Percentiles rank a stretch among this genome's conserved stretches.
These are phyloP conservation scores for Carassius gibelio DNA, from an alignment of 2,113 vertebrate species.

Conservation along the genomic window DNA sequence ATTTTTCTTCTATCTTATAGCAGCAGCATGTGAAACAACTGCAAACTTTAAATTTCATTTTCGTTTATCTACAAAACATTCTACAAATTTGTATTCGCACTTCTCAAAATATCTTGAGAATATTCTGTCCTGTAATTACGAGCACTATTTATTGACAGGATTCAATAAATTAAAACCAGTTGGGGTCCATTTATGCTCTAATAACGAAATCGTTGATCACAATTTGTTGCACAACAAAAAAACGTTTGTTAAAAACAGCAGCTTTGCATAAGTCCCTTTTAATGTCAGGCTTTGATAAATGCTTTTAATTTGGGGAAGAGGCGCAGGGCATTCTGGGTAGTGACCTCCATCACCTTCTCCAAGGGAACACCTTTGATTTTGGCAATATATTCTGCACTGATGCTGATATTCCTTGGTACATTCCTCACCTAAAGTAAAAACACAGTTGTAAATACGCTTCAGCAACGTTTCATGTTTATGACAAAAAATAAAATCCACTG, in stretches of 20 bases:
- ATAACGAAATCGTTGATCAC: neutral
- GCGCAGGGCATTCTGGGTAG: conserved; percentile 85
- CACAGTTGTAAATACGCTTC: neutral
- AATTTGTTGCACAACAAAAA: neutral
- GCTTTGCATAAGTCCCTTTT: neutral
- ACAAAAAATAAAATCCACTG: neutral
- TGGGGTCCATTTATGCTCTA: too few relatives aligned
- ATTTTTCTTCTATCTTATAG: neutral
- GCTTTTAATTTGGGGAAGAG: conserved; percentile 86
- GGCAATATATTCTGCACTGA: conserved; percentile 89
- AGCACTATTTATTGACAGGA: neutral
- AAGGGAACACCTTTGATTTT: conserved; percentile 86
- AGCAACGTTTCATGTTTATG: neutral
- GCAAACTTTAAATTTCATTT: neutral
- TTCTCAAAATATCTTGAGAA: neutral
- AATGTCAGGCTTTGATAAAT: conserved; percentile 64
- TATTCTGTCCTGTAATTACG: neutral
- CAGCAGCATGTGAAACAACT: conserved; percentile 20
- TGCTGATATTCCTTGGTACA: conserved; percentile 86
- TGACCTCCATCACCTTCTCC: conserved; percentile 84
- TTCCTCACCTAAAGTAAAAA: conserved; percentile 85
- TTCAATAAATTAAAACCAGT: too few relatives aligned
- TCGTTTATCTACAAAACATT: neutral
- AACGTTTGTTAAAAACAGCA: neutral
- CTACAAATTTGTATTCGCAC: neutral